Evolutionary conservation across 23 tunicate species (phyloP).

Genomic region (Trididemnum miniatum): DNA sequence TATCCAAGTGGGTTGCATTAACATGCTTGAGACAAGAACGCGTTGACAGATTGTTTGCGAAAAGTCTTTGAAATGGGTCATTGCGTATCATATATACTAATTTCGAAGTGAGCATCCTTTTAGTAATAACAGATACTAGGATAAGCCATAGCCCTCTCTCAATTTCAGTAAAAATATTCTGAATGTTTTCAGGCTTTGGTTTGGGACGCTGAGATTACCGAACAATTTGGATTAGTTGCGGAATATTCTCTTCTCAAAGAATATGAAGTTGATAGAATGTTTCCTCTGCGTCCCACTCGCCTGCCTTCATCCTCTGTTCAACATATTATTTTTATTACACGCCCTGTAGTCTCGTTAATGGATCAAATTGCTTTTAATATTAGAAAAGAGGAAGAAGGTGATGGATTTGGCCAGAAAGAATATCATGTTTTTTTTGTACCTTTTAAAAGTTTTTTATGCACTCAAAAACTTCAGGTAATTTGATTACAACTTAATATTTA

Average conservation of each 20-base stretch:
- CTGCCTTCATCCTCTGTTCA: slow-evolving; percentile 63
- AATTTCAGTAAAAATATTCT: no score
- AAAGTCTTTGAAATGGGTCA: no score
- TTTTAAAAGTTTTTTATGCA: slow-evolving; percentile 83
- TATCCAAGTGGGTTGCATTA: no score
- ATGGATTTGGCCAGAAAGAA: slow-evolving; percentile 58
- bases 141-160: no score
- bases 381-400: slow-evolving; percentile 79
- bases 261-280: slow-evolving; percentile 87
- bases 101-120: no score
- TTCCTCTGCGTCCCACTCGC: slow-evolving; percentile 65
- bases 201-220: slow-evolving; percentile 80
- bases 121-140: no score
- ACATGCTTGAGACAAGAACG: no score
- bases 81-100: no score
- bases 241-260: slow-evolving; percentile 91
- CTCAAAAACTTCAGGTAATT: slow-evolving; percentile 79
- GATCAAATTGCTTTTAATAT: slow-evolving; percentile 72
- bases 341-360: slow-evolving; percentile 64
- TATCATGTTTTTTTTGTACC: slow-evolving; percentile 92
- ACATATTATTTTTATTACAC: slow-evolving; percentile 72
- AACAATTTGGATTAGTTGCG: slow-evolving; percentile 82
- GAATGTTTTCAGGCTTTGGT: slow-evolving; percentile 79
- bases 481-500: no score
- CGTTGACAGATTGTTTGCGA: no score